phyloP scores from a whole-genome alignment of 1,140 invertebrate genomes.

The Brachionus rubens region DNA sequence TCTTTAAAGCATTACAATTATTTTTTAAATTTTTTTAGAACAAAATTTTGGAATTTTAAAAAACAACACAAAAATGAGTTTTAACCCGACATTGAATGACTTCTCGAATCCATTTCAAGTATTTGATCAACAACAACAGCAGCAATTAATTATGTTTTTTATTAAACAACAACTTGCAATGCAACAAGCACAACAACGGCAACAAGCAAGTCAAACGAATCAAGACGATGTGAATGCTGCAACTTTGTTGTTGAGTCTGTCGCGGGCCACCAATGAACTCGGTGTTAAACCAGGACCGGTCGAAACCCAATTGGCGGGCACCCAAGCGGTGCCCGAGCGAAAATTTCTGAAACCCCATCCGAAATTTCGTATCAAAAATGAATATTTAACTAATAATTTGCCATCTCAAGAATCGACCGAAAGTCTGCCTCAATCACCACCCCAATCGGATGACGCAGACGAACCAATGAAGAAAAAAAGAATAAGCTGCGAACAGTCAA shows the following conservation, averaged over 20 bases:
- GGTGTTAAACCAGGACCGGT: background rate
- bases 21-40: no score
- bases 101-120: constrained; percentile 20
- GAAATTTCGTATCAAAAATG: constrained; percentile 18
- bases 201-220: background rate
- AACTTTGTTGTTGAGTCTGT: background rate
- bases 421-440: background rate
- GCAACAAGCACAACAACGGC: constrained; percentile 5
- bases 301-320: background rate
- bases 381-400: background rate
- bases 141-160: constrained; percentile 12
- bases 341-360: constrained; percentile 39
- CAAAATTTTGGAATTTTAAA: no score
- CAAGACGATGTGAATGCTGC: constrained; percentile 19
- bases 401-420: background rate
- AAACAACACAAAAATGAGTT: background rate
- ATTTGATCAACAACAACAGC: constrained; percentile 23
- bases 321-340: background rate
- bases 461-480: background rate
- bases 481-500: background rate
- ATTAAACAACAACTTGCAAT: background rate
- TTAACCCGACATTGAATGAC: constrained; percentile 21
- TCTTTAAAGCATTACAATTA: background rate
- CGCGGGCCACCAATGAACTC: constrained; percentile 3
- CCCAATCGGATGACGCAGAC: background rate